A percentile compares a stretch with the other conserved stretches of the same genome.
Conservation (phyloP, 2,888 invertebrate species). For the Andrena dorsata region DNA sequence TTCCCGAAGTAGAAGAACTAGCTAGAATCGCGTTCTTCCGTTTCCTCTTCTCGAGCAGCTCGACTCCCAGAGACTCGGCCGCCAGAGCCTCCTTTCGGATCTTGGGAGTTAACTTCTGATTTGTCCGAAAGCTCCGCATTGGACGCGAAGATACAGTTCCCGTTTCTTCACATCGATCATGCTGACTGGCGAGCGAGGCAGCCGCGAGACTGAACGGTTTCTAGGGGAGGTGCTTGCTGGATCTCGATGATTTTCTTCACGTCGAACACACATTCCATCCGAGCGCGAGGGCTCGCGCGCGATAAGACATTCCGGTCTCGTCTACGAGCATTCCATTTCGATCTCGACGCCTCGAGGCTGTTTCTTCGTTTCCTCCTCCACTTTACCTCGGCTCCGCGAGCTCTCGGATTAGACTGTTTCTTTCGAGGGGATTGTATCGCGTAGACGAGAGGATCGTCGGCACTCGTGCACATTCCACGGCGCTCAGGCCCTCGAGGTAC, state of each 20-base stretch:
- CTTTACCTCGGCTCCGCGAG: neutral
- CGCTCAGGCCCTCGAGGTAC: conserved; percentile 60
- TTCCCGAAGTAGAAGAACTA: neutral
- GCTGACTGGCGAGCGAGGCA: neutral
- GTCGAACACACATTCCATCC: conserved; percentile 71
- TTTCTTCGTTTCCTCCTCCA: neutral
- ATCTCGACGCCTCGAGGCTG: neutral
- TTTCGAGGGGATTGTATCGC: conserved; percentile 4
- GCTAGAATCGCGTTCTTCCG: conserved; percentile 10
- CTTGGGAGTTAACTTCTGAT: too few relatives aligned
- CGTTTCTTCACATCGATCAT: neutral
- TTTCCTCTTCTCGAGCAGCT: conserved; percentile 36
- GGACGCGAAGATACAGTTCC: too few relatives aligned
- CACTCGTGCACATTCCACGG: conserved; percentile 62
- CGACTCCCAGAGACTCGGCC: conserved; percentile 21
- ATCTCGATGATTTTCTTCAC: conserved; percentile 61
- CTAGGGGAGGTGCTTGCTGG: conserved; percentile 49
- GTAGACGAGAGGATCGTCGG: conserved; percentile 56
- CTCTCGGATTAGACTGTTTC: conserved; percentile 2
- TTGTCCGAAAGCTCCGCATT: too few relatives aligned
- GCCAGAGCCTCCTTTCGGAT: neutral
- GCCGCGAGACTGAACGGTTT: neutral
- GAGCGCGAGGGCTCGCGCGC: conserved; percentile 51
- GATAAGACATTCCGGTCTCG: conserved; percentile 62
- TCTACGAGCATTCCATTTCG: conserved; percentile 43